Percentiles rank a stretch among this genome's conserved stretches.
These are phyloP conservation scores for Hymenopus coronatus DNA, from an alignment of 2,888 invertebrate genomes.

Conservation along the genomic window DNA sequence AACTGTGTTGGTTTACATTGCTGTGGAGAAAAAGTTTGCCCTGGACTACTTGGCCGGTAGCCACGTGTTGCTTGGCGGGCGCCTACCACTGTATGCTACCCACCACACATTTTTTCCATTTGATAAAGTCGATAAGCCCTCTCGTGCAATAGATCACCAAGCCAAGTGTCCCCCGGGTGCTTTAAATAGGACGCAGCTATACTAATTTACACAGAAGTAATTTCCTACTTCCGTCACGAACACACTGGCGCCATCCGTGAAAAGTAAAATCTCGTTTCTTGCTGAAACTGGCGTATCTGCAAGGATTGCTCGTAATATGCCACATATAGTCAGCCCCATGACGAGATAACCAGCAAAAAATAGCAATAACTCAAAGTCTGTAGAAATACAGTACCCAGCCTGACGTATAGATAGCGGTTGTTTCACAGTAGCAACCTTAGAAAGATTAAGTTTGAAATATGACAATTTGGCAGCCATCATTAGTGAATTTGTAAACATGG, in stretches of 20 bases:
- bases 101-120: background rate
- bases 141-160: background rate
- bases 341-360: background rate
- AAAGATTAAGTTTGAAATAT: too few relatives aligned
- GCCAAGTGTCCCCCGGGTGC: conserved; percentile 1
- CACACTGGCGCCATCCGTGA: background rate
- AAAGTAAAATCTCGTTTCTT: background rate
- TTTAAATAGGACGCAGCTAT: background rate
- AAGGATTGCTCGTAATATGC: background rate
- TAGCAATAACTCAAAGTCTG: background rate
- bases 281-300: too few relatives aligned
- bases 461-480: too few relatives aligned
- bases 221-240: background rate
- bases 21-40: background rate
- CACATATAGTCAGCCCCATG: background rate
- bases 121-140: background rate
- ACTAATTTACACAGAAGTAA: conserved; percentile 14
- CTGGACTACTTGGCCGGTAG: too few relatives aligned
- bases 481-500: too few relatives aligned
- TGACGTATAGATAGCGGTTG: too few relatives aligned
- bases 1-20: too few relatives aligned
- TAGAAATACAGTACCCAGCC: too few relatives aligned
- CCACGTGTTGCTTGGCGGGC: background rate
- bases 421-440: too few relatives aligned
- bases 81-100: background rate